Evolutionary conservation across 2,797 vertebrate genomes (phyloP), one percentile per base, ranked within the genome.

Genomic region (Mormyrops attenuatus): DNA sequence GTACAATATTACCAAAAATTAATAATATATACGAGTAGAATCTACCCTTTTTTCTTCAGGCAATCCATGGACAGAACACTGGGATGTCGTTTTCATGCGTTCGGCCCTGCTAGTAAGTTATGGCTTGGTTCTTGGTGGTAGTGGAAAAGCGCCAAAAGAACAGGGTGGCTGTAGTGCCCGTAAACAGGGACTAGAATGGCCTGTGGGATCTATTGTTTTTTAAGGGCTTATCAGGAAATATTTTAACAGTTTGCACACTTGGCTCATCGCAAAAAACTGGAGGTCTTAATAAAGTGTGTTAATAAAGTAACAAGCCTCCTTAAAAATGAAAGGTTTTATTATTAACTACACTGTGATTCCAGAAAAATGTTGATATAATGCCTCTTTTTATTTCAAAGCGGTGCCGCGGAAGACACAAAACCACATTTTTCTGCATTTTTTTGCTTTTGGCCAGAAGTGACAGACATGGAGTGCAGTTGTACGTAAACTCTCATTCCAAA

Each of bases 361-460:
- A 92, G 91, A 89, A 88, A 80, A 22, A 55, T 82, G 53, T 91
- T 92, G 90, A 92, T 94, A 91, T 90, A 87, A 93, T 90, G 89
- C 92, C 90, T 92, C 90, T 87, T 92, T 93, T 94, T 91, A 91
- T 69, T 92, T 91, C 93, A 92, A 91, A 94, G 94, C 90, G 69
- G 92, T 80, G 63, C 95, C 94, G 94, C 95, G 93, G 95, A 30
- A 30, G 26, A 30, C 26, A 30, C 26, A 30, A 92, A 94, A 96
- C 94, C 82, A 91, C 91, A 86, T 92, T 92, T 94, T 94, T 93
- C 13, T 34, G 13, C 85, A n/a, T 30, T 50, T n/a, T 57, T 55
- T 41, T 57, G 92, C 90, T 9, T 49, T 73, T 88, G 93, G 92
- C 91, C 91, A 93, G 92, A 94, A 95, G 94, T 95, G 95, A 94